phyloP scores from a whole-genome alignment of 2,113 vertebrate species.

The Lontra canadensis region DNA sequence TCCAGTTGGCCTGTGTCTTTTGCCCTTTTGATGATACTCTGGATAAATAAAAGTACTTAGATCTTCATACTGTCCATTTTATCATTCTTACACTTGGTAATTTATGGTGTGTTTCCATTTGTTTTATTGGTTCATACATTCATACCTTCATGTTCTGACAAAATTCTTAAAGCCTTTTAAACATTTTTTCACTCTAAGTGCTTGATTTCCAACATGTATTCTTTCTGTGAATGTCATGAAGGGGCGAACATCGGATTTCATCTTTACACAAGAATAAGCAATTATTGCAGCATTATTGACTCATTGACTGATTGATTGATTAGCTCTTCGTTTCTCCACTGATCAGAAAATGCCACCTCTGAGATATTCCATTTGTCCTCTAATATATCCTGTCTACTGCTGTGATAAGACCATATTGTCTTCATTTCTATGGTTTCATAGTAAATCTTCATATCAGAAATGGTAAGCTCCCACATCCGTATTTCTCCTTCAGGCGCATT shows the following conservation, averaged over 20 bases:
- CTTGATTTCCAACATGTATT: not conserved
- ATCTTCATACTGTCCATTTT: not conserved
- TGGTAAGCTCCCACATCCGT: not conserved
- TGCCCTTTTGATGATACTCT: not conserved
- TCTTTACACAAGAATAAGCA: not conserved
- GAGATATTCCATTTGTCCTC: not conserved
- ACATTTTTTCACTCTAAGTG: not conserved
- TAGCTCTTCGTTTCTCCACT: not conserved
- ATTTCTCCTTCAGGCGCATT: not conserved
- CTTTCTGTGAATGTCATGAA: not conserved
- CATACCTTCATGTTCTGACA: not conserved
- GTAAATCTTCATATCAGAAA: not conserved
- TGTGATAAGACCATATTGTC: not conserved
- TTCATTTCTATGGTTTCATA: not conserved
- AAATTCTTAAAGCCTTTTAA: not conserved
- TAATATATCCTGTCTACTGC: not conserved
- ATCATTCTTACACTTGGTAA: not conserved
- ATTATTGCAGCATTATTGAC: not conserved
- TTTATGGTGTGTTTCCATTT: not conserved
- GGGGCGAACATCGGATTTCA: not conserved
- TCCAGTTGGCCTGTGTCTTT: not conserved
- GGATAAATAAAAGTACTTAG: not conserved
- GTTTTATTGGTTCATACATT: no score
- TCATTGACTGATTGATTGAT: not conserved
- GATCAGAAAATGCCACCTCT: not conserved